These are phyloP conservation scores for Lerema accius DNA, from an alignment of 1,140 invertebrate genomes.

Conservation along the genomic window DNA sequence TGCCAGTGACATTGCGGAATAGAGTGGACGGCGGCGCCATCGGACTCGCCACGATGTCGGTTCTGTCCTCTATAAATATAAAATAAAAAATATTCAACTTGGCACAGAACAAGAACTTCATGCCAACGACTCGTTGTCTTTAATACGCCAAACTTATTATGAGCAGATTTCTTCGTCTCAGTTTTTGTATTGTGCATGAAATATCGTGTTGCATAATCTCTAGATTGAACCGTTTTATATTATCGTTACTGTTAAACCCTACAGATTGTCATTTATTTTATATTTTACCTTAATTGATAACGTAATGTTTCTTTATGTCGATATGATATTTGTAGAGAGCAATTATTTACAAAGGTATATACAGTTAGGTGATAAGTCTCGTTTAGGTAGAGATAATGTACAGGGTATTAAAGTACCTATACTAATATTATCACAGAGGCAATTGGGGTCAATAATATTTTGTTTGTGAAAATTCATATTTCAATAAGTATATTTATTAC, in stretches of 20 bases:
- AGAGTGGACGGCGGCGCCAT: slow-evolving; percentile 41
- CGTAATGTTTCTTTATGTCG: not conserved
- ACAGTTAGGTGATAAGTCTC: not conserved
- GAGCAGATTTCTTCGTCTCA: slow-evolving; percentile 20
- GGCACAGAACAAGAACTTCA: slow-evolving; percentile 33
- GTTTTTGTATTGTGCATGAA: slow-evolving; percentile 29
- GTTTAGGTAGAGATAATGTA: not conserved
- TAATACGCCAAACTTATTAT: slow-evolving; percentile 37
- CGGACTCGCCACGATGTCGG: slow-evolving; percentile 48
- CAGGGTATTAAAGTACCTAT: slow-evolving; percentile 44
- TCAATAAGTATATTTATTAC: no score
- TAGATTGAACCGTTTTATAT: slow-evolving; percentile 1
- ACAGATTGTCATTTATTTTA: not conserved
- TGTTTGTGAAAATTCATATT: no score
- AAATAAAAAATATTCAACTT: slow-evolving; percentile 33
- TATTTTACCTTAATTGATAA: not conserved
- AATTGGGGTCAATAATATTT: no score
- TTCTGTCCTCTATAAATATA: slow-evolving; percentile 57
- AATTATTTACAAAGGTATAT: not conserved
- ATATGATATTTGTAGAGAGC: not conserved
- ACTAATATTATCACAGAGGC: no score
- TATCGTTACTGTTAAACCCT: slow-evolving; percentile 2
- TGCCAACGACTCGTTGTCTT: slow-evolving; percentile 35
- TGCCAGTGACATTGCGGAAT: slow-evolving; percentile 54
- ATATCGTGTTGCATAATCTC: slow-evolving; percentile 20